Evolutionary conservation across 1,140 invertebrate species (phyloP).

Genomic region (Drosophila willistoni): DNA sequence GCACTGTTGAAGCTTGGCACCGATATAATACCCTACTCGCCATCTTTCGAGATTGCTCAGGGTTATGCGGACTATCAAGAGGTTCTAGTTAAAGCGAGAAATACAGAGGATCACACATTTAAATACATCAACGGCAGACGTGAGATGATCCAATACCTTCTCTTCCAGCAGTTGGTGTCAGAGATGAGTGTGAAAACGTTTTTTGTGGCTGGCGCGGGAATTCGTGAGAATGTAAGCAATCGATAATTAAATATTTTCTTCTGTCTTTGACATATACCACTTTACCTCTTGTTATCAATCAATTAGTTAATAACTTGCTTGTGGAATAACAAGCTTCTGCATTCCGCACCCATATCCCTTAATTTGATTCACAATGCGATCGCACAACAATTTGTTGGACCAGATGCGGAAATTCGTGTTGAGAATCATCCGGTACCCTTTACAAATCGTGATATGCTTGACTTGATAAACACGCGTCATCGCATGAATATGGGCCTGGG

Average conservation of each 20-base stretch:
- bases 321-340: not conserved
- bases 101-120: not conserved
- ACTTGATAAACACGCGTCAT: not conserved
- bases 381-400: not conserved
- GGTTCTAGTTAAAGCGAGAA: not conserved
- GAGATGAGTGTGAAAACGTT: not conserved
- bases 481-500: not conserved
- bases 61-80: not conserved
- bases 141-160: not conserved
- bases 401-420: not conserved
- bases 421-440: slow-evolving; percentile 1
- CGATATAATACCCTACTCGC: not conserved
- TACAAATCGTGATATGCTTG: not conserved
- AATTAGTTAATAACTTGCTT: too few species aligned
- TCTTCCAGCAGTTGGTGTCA: slow-evolving; percentile 1
- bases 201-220: not conserved
- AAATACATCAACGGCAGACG: not conserved
- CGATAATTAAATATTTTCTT: not conserved
- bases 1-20: not conserved
- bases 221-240: not conserved
- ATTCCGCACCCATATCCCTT: not conserved
- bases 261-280: too few species aligned
- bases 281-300: too few species aligned
- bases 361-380: slow-evolving; percentile 5
- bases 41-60: not conserved